These are phyloP conservation scores for Tromatobia lineatoria DNA, from an alignment of 2,888 invertebrate species.

Conservation along the genomic window DNA sequence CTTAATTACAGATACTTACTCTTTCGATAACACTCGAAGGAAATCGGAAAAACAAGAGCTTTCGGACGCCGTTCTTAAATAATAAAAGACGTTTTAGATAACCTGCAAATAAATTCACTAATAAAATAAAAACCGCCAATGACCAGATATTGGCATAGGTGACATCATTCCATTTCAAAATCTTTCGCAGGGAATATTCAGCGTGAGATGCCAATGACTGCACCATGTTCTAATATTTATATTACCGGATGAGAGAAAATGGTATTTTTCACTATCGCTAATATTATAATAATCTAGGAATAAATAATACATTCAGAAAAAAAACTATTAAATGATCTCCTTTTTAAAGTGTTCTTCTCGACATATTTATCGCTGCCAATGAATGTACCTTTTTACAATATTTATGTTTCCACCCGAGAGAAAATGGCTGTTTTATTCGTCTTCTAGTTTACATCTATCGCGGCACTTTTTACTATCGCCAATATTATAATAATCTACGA, in stretches of 20 bases:
- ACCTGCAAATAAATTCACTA: background rate
- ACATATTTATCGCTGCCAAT: background rate
- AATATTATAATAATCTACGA: slow-evolving; percentile 24
- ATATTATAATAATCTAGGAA: too few relatives aligned
- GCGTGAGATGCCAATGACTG: background rate
- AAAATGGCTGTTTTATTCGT: background rate
- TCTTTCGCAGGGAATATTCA: background rate
- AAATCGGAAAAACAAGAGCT: slow-evolving; percentile 7
- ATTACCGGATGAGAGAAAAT: background rate
- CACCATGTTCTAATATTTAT: background rate
- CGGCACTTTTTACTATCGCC: background rate
- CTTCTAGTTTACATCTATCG: slow-evolving; percentile 20
- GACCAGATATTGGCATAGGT: background rate
- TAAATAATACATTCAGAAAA: too few relatives aligned
- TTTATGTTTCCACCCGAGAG: background rate
- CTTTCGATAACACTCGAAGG: background rate
- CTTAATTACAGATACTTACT: slow-evolving; percentile 7
- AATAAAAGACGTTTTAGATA: background rate
- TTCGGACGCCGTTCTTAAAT: background rate
- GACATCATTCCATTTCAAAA: background rate
- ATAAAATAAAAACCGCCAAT: background rate
- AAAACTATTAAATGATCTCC: too few relatives aligned
- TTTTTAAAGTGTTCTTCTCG: too few relatives aligned
- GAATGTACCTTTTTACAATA: background rate
- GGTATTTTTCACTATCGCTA: too few relatives aligned